A percentile compares a stretch with the other conserved stretches of the same genome.
Evolutionary conservation across 2,113 vertebrate genomes (phyloP).

Genomic region (Glaucidium brasilianum): DNA sequence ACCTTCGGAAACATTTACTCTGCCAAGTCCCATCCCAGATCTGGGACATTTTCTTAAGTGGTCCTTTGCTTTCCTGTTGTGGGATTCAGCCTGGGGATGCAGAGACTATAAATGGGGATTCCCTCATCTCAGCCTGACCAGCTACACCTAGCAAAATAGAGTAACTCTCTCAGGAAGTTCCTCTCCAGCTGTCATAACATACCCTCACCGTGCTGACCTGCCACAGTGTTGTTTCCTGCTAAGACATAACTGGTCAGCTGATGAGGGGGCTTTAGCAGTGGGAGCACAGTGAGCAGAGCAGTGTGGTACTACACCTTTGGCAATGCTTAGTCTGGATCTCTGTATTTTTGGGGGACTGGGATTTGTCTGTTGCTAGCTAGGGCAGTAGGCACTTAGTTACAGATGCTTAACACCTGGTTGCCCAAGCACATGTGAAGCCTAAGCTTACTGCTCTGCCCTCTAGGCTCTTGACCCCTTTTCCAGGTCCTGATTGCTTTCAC

Average conservation of each 20-base stretch:
- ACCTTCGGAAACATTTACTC: conserved; percentile 14
- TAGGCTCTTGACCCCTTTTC: not conserved
- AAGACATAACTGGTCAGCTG: not conserved
- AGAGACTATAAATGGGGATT: conserved; percentile 6
- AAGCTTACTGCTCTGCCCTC: not conserved
- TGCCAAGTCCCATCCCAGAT: conserved; percentile 1
- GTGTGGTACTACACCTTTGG: not conserved
- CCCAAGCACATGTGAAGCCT: not conserved
- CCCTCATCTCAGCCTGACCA: not conserved
- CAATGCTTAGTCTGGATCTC: not conserved
- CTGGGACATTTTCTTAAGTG: not conserved
- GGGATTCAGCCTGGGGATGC: not conserved
- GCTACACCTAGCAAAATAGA: not conserved
- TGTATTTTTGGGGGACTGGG: not conserved
- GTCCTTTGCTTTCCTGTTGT: conserved; percentile 4
- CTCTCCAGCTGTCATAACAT: conserved; percentile 28
- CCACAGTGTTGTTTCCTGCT: not conserved
- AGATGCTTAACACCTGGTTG: not conserved
- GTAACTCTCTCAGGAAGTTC: not conserved
- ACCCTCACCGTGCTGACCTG: rapidly evolving
- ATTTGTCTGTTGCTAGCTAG: not conserved
- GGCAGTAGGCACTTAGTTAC: not conserved
- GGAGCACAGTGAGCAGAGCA: not conserved
- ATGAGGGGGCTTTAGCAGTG: not conserved
- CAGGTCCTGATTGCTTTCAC: not conserved